These are phyloP conservation scores for Conopomorpha cramerella DNA, from an alignment of 1,140 invertebrate species.

Conservation along the genomic window DNA sequence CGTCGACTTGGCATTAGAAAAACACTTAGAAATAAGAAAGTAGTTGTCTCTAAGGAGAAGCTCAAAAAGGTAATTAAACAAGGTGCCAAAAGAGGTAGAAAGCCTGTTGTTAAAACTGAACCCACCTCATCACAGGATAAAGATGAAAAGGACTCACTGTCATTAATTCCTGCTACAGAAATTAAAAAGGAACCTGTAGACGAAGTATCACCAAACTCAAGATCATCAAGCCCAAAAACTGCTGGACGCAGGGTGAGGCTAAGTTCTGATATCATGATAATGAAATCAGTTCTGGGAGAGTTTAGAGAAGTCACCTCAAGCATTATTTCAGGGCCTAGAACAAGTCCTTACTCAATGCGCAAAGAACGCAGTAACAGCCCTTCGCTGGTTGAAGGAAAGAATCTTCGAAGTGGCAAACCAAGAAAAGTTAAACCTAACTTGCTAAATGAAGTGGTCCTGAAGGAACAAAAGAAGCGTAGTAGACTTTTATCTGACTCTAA, in stretches of 20 bases:
- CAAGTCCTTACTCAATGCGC: conserved; percentile 61
- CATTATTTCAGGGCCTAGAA: conserved; percentile 37
- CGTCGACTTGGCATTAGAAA: conserved; percentile 45
- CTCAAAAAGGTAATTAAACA: conserved; percentile 33
- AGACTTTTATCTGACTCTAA: conserved; percentile 51
- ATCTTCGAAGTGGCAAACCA: conserved; percentile 69
- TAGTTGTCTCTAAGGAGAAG: conserved; percentile 31
- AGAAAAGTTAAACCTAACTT: conserved; percentile 60
- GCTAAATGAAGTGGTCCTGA: conserved; percentile 53
- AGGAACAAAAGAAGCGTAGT: conserved; percentile 50
- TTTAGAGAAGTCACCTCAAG: conserved; percentile 35
- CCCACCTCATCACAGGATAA: conserved; percentile 30
- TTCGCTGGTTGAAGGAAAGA: conserved; percentile 48
- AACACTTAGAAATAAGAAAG: conserved; percentile 45
- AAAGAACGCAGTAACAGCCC: conserved; percentile 60
- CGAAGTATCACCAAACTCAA: conserved; percentile 35
- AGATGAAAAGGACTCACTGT: conserved; percentile 18
- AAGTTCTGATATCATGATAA: conserved; percentile 49
- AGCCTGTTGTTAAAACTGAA: conserved; percentile 24
- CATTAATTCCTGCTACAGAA: conserved; percentile 40
- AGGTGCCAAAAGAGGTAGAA: conserved; percentile 26
- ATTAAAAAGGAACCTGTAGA: conserved; percentile 53
- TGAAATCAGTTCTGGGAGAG: conserved; percentile 45
- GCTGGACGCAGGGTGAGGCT: conserved; percentile 37
- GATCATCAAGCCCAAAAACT: conserved; percentile 51